Percentiles rank a stretch among this genome's conserved stretches.
phyloP scores from a whole-genome alignment of 2,888 invertebrate genomes.

The Pyrrhia umbra region DNA sequence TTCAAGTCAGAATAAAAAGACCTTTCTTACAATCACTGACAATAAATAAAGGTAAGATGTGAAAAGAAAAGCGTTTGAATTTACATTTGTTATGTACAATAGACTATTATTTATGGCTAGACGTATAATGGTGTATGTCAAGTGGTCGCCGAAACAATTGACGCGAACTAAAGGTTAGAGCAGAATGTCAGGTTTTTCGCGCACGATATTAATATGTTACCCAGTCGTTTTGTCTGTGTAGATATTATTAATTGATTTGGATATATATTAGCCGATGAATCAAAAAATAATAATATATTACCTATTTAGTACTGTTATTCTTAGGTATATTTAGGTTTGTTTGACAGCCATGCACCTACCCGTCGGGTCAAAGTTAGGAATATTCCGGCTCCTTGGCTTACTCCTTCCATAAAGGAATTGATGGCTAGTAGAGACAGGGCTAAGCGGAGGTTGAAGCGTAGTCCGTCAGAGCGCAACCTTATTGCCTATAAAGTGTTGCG shows the following conservation, averaged over 20 bases:
- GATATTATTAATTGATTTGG: not conserved
- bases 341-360: too few species aligned
- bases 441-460: too few species aligned
- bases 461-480: too few species aligned
- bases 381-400: too few species aligned
- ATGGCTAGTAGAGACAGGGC: too few species aligned
- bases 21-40: constrained; percentile 46
- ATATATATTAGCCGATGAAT: not conserved
- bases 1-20: constrained; percentile 50
- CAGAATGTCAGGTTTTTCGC: constrained; percentile 17
- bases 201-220: not conserved
- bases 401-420: too few species aligned
- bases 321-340: too few species aligned
- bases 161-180: constrained; percentile 18
- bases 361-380: too few species aligned
- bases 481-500: too few species aligned
- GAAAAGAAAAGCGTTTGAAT: constrained; percentile 55
- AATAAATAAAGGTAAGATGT: constrained; percentile 59
- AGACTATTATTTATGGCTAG: constrained; percentile 49
- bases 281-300: too few species aligned
- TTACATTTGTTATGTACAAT: constrained; percentile 54
- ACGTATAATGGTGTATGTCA: constrained; percentile 42
- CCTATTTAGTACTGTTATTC: too few species aligned
- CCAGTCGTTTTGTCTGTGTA: not conserved
- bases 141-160: constrained; percentile 34